Evolutionary conservation across 1,140 invertebrate genomes (phyloP).

Genomic region (Adelges cooleyi): DNA sequence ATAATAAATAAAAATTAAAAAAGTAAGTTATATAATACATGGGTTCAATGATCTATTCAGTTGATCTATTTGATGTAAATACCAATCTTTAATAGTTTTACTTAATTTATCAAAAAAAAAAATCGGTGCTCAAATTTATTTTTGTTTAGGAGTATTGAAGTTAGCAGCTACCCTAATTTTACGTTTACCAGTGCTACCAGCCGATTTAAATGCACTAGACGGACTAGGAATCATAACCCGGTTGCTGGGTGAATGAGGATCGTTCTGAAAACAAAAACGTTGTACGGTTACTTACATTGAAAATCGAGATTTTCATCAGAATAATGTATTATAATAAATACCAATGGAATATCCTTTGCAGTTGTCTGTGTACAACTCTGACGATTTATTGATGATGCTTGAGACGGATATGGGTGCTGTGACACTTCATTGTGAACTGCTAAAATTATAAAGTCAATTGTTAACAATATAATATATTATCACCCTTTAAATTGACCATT

Average conservation of each 20-base stretch:
- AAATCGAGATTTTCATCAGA: background rate
- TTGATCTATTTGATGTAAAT: too few species aligned
- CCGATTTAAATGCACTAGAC: slow-evolving; percentile 13
- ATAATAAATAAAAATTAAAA: too few species aligned
- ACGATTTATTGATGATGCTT: background rate
- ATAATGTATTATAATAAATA: slow-evolving; percentile 5
- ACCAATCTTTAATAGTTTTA: too few species aligned
- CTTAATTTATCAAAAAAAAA: too few species aligned
- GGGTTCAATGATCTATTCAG: too few species aligned
- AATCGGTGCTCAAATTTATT: too few species aligned
- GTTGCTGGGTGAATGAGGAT: slow-evolving; percentile 1
- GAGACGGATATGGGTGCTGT: background rate
- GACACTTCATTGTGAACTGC: background rate
- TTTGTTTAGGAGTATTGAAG: slow-evolving; percentile 3
- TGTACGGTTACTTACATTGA: slow-evolving; percentile 13
- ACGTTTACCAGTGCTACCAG: background rate
- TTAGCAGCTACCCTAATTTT: slow-evolving; percentile 19
- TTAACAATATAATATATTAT: background rate
- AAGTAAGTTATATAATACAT: too few species aligned
- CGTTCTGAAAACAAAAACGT: slow-evolving; percentile 13
- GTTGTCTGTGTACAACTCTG: background rate
- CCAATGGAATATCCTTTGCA: background rate
- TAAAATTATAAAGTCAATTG: background rate
- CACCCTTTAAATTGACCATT: background rate
- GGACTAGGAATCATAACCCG: slow-evolving; percentile 22